These are phyloP conservation scores for Hippocampus barbouri DNA, from an alignment of 2,113 vertebrate genomes.

Conservation along the genomic window DNA sequence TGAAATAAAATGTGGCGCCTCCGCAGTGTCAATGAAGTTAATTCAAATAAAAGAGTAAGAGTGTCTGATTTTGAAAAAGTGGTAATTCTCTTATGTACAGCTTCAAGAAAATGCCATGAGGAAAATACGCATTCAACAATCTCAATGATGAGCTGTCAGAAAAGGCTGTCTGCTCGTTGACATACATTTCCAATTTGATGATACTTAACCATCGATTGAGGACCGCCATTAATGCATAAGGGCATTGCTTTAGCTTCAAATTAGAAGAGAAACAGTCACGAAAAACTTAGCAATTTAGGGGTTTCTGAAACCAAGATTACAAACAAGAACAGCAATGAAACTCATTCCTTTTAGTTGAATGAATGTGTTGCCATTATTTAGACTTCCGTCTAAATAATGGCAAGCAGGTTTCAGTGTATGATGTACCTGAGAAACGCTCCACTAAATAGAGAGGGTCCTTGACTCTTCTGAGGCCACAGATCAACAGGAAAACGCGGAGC, in stretches of 20 bases:
- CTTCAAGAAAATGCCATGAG: not conserved
- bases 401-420: not conserved
- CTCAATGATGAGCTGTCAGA: slow-evolving; percentile 10
- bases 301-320: not conserved
- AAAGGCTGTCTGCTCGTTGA: not conserved
- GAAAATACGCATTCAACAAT: not conserved
- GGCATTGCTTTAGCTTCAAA: not conserved
- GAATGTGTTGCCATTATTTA: not conserved
- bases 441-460: slow-evolving; percentile 87
- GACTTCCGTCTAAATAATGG: not conserved
- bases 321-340: slow-evolving; percentile 1
- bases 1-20: not conserved
- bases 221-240: slow-evolving; percentile 28
- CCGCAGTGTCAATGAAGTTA: not conserved
- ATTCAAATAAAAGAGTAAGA: not conserved
- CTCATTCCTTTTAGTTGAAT: not conserved
- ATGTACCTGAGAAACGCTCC: slow-evolving; percentile 78
- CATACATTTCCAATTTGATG: slow-evolving; percentile 25
- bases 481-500: slow-evolving; percentile 76
- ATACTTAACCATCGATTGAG: slow-evolving; percentile 19
- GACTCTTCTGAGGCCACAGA: slow-evolving; percentile 85
- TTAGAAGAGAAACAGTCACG: not conserved
- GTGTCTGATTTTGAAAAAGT: not conserved
- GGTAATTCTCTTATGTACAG: not conserved
- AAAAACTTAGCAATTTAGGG: not conserved